Evolutionary conservation across 2,888 invertebrate species (phyloP).

Genomic region (Pheosia tremula): DNA sequence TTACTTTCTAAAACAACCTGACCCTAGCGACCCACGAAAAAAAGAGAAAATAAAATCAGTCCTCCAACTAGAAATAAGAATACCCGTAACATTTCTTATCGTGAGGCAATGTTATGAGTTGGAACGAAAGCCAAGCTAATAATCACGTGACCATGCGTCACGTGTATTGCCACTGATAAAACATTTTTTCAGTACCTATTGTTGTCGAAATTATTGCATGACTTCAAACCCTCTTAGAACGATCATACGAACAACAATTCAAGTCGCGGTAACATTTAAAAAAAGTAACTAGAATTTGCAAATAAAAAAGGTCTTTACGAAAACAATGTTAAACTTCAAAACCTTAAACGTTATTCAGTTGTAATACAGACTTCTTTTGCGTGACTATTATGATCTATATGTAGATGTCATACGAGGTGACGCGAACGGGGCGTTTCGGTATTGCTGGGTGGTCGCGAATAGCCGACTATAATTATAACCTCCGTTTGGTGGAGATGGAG

Average conservation of each 20-base stretch:
- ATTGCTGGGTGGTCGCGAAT: constrained; percentile 19
- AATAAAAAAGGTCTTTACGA: too few species aligned
- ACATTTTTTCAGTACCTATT: constrained; percentile 4
- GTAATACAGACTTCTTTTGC: too few species aligned
- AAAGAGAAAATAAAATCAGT: constrained; percentile 7
- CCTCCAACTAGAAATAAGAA: constrained; percentile 9
- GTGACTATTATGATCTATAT: too few species aligned
- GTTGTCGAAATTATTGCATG: constrained; percentile 1
- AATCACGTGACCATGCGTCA: constrained; percentile 33
- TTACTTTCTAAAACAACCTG: background rate
- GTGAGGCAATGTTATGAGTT: constrained; percentile 38
- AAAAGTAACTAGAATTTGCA: too few species aligned
- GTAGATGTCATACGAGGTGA: too few species aligned
- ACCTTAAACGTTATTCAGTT: too few species aligned
- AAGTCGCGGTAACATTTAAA: too few species aligned
- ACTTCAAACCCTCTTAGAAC: constrained; percentile 2
- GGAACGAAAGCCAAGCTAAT: constrained; percentile 32
- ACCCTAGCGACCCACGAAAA: background rate
- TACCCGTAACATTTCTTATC: constrained; percentile 39
- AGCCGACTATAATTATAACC: constrained; percentile 17
- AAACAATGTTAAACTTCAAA: too few species aligned
- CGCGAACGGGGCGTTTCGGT: constrained; percentile 1
- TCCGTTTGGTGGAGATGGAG: constrained; percentile 24
- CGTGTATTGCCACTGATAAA: constrained; percentile 28
- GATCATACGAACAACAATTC: too few species aligned